Evolutionary conservation across 2,888 invertebrate species (phyloP).

Genomic region (Crematogaster levior): DNA sequence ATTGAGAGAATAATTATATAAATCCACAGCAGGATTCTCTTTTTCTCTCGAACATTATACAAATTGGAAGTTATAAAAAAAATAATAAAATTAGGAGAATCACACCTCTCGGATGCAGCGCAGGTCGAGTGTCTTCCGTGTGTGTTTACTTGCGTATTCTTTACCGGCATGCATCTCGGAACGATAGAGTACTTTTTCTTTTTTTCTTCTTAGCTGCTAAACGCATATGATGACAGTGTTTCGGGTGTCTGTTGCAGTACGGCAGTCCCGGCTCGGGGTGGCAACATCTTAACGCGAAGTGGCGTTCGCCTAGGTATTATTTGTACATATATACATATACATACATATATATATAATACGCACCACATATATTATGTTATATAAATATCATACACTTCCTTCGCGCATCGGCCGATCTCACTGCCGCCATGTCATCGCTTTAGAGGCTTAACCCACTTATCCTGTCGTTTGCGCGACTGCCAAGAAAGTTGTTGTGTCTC

Average conservation of each 20-base stretch:
- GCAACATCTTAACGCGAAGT: conserved; percentile 91
- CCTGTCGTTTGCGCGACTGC: conserved; percentile 27
- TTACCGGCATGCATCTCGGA: conserved; percentile 66
- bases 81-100: background rate
- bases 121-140: conserved; percentile 20
- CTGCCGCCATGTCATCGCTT: conserved; percentile 35
- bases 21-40: background rate
- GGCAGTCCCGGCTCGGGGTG: conserved; percentile 96
- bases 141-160: conserved; percentile 51
- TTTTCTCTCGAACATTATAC: background rate
- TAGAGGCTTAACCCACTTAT: conserved; percentile 42
- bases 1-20: background rate
- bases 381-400: conserved; percentile 13
- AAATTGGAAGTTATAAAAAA: background rate
- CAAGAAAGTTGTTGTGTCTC: conserved; percentile 32
- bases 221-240: conserved; percentile 80
- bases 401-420: conserved; percentile 29
- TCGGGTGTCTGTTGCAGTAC: conserved; percentile 91
- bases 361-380: conserved; percentile 44
- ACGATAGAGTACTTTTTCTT: conserved; percentile 60
- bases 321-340: conserved; percentile 73
- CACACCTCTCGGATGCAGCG: background rate
- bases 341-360: conserved; percentile 53
- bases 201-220: conserved; percentile 65
- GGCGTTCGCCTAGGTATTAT: conserved; percentile 84